These are phyloP conservation scores for Drosophila colorata DNA, from an alignment of 2,888 invertebrate species.

Conservation along the genomic window DNA sequence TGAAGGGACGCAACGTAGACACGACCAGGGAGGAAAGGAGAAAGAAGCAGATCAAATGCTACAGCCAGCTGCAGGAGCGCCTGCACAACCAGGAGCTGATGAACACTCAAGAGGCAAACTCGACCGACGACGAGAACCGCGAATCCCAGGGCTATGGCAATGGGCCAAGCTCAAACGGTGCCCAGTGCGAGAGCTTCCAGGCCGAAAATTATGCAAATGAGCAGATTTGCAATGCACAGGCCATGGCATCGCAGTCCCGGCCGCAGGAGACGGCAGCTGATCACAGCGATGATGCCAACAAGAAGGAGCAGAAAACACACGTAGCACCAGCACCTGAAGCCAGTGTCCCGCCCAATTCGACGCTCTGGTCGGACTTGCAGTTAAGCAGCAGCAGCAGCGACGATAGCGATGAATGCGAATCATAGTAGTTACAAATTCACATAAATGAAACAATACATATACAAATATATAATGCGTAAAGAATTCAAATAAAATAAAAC, in stretches of 20 bases:
- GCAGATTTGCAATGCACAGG: neutral
- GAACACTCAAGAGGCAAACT: neutral
- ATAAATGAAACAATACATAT: too few relatives aligned
- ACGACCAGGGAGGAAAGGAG: neutral
- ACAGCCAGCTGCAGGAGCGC: neutral
- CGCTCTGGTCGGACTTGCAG: constrained; percentile 28
- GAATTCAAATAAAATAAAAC: too few relatives aligned
- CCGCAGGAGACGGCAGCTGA: neutral
- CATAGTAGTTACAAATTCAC: too few relatives aligned
- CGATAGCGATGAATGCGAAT: neutral
- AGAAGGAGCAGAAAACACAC: neutral
- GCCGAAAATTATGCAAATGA: too few relatives aligned
- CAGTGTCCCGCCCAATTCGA: neutral
- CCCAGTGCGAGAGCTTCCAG: too few relatives aligned
- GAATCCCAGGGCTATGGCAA: neutral
- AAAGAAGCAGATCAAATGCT: neutral
- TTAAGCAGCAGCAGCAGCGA: constrained; percentile 34
- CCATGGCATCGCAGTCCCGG: neutral
- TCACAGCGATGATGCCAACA: neutral
- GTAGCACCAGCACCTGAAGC: too few relatives aligned
- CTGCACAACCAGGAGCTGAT: neutral
- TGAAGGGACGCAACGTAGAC: neutral
- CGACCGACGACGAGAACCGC: neutral
- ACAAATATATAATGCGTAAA: too few relatives aligned
- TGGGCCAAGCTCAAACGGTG: too few relatives aligned